Base-by-base conservation (phyloP, 2,888 invertebrate species). In the Chrysolina haemoptera region DNA sequence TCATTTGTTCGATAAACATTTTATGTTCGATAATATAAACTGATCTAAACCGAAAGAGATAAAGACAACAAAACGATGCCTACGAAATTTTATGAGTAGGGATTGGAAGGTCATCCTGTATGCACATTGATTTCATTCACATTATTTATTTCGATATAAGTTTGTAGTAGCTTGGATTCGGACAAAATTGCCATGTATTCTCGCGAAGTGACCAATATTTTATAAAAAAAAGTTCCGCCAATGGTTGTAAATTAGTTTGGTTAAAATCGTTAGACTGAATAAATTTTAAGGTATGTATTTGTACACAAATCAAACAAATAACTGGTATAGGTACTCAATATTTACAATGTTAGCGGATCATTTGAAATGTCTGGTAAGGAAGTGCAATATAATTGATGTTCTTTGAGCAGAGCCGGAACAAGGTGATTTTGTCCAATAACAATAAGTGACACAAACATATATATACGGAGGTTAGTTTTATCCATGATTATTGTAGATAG, bases 91-190 rank as follows among this genome's bases (percentile, higher is more conserved):
- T 18, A 22, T 68, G 63, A 20, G 74, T 55, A 70, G 74, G 74
- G 74, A 67, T 40, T 4, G 63, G 70, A 74, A 74, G 74, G 74
- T 74, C 67, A 70, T 74, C 74, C 63, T 70, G 74, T 74, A 74
- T 74, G 70, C 66, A 67, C 65, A 67, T 67, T 59, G n/a, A 62
- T 41, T 41, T 63, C 63, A 40, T 63, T 63, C 43, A 11, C 4
- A 16, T 63, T 41, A 35, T 35, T 63, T 41, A 35, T 35, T 63
- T 41, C 12, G 41, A 53, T 43, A 3, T 43, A 14, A 20, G 53
- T 20, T 53, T 20, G 20, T 53, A 12, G 53, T 20, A 22, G 53
- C 53, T 12, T 12, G 43, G 43, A 43, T 43, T 43, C 12, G 1
- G 43, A 12, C 14, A 14, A 14, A 43, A 43, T 14, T 43, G 20